Base-by-base conservation (phyloP, 2,113 vertebrate genomes). In the Takifugu flavidus region DNA sequence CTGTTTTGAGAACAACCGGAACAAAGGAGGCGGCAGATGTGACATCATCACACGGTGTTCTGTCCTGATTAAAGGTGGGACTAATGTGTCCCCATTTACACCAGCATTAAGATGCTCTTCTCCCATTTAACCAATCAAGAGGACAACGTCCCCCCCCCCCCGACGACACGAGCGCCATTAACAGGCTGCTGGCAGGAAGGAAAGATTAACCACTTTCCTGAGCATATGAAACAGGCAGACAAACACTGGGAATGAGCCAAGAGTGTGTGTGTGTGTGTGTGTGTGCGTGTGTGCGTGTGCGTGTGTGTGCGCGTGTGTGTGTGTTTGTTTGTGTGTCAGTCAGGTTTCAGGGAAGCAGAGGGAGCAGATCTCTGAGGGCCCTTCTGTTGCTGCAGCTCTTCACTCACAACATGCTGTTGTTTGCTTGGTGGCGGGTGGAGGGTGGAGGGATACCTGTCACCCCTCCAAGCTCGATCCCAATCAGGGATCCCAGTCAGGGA, bases 331-430 rank as follows among this genome's bases (percentile, higher is more conserved):
- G 14, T 8, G 44, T 63, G 59, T 1, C 51, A 43, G 42, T 20
- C 20, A 20, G 42, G 43, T 27, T 45, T 59, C 34, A 31, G 27
- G 34, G 52, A 52, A 11, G 65, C 6, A 6, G 5, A 29, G 75
- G 67, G 56, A 75, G 25, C 13, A n/a, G 6, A 29, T 65, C 67
- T 54, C 62, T 34, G 1, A 0, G 45, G 69, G 34, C 42, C 0
- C 3, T 52, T 68, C 13, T 6, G 2, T 27, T 8, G 2, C 43
- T 15, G 45, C 62, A 34, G 63, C 25, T 7, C 31, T 13, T 5
- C 55, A 51, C 66, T 58, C 62, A 70, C 49, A 79, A 65, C 60
- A 61, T 52, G 68, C 7, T 1, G 5, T 74, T 72, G 60, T 75
- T 75, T 78, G 66, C 77, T 66, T 61, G 39, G 47, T 3, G 20